Percentiles rank a stretch among this genome's conserved stretches.
These are phyloP conservation scores for Syngnathus typhle DNA, from an alignment of 2,113 vertebrate species.

Conservation along the genomic window DNA sequence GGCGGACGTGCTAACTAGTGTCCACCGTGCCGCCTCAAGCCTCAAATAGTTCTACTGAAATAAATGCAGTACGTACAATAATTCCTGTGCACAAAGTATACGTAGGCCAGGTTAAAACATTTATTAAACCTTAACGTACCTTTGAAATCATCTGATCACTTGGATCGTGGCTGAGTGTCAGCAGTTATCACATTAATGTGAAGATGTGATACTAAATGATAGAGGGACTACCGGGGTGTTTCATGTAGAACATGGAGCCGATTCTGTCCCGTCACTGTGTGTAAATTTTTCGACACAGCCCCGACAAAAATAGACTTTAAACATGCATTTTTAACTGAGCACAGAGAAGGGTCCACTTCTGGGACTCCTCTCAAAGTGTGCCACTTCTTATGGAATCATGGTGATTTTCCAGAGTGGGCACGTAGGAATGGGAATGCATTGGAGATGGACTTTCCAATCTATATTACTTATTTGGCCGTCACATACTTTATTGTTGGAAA, in stretches of 20 bases:
- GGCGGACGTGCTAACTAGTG: too few relatives aligned
- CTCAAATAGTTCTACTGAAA: background rate
- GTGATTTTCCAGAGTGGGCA: background rate
- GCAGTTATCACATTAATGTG: background rate
- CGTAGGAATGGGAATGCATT: background rate
- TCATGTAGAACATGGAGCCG: background rate
- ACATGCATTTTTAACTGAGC: conserved; percentile 12
- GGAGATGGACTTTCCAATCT: background rate
- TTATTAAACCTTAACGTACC: background rate
- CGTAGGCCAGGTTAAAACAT: background rate
- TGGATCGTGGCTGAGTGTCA: background rate
- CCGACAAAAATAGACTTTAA: conserved; percentile 13
- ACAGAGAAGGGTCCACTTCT: conserved; percentile 5
- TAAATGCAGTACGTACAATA: too few relatives aligned
- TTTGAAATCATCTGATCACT: background rate
- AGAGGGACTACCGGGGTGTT: background rate
- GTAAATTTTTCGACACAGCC: conserved; percentile 10
- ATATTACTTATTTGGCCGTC: background rate
- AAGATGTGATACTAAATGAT: conserved; percentile 7
- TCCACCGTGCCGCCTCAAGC: too few relatives aligned
- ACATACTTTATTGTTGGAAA: background rate
- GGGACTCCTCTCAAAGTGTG: conserved; percentile 7
- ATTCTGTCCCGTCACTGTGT: conserved; percentile 3
- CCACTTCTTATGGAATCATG: conserved; percentile 2
- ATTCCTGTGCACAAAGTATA: background rate